A percentile compares a stretch with the other conserved stretches of the same genome.
These are phyloP conservation scores for Palythoa grandiflora DNA, from an alignment of 92 coral and sea anemone species.

Conservation along the genomic window DNA sequence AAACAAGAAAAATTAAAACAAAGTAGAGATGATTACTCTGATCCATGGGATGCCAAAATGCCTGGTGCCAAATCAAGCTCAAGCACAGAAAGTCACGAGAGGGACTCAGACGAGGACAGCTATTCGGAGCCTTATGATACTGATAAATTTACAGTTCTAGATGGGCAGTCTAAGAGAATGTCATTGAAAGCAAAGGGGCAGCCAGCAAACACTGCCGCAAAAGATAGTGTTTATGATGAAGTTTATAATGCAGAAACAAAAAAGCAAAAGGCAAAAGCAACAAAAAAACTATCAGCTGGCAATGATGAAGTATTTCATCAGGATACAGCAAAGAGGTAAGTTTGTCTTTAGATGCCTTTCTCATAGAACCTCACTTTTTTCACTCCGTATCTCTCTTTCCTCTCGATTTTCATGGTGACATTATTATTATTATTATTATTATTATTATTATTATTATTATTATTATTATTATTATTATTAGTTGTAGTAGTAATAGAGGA, in stretches of 20 bases:
- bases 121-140: conserved; percentile 89
- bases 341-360: not conserved
- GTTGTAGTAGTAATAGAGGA: not conserved
- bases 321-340: conserved; percentile 33
- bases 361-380: not conserved
- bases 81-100: conserved; percentile 48
- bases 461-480: not conserved
- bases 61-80: conserved; percentile 15
- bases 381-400: not conserved
- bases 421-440: no score
- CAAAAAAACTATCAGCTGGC: conserved; percentile 33
- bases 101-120: conserved; percentile 84
- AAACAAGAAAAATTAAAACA: conserved; percentile 41
- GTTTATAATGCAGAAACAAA: conserved; percentile 29
- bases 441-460: no score
- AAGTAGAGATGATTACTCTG: conserved; percentile 83
- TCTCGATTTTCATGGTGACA: no score
- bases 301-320: conserved; percentile 38
- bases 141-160: conserved; percentile 79
- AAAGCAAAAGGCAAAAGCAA: conserved; percentile 19
- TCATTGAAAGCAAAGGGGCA: conserved; percentile 84
- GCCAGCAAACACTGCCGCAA: conserved; percentile 49
- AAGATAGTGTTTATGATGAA: conserved; percentile 42
- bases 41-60: conserved; percentile 89
- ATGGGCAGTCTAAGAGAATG: conserved; percentile 76